Evolutionary conservation across 2,888 invertebrate genomes (phyloP).

Genomic region (Rhopalosiphum nymphaeae): DNA sequence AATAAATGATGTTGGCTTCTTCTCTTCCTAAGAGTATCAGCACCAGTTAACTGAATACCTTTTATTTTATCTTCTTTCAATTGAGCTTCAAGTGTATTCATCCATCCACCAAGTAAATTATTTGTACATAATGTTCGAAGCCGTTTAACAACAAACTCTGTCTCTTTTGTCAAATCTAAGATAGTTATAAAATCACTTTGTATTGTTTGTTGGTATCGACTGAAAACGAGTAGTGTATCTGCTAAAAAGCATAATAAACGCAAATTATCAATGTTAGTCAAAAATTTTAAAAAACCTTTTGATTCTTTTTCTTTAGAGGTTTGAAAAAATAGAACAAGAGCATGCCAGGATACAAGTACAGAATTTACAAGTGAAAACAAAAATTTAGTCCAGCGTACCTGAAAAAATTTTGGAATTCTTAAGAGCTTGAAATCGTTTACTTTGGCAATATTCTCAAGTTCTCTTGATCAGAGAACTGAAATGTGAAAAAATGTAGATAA

Average conservation of each 20-base stretch:
- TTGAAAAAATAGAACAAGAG: no score
- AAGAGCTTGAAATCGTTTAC: neutral
- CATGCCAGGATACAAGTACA: no score
- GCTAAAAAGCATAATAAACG: neutral
- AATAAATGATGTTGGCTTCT: no score
- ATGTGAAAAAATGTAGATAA: neutral
- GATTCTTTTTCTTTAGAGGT: no score
- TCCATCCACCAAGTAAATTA: neutral
- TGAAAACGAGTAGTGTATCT: neutral
- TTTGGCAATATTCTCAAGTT: constrained; percentile 1
- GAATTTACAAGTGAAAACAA: no score
- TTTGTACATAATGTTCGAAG: neutral
- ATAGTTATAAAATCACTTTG: neutral
- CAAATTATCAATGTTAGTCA: neutral
- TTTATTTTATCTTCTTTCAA: neutral
- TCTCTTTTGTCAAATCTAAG: neutral
- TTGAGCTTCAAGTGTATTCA: neutral
- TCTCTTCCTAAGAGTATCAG: neutral
- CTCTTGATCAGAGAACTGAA: neutral
- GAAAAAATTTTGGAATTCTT: no score
- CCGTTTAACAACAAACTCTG: neutral
- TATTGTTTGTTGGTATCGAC: neutral
- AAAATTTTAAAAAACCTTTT: neutral
- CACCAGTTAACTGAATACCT: neutral
- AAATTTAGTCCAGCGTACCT: no score